Conservation (phyloP, 2,888 invertebrate genomes). For the Mesorhabditis belari region DNA sequence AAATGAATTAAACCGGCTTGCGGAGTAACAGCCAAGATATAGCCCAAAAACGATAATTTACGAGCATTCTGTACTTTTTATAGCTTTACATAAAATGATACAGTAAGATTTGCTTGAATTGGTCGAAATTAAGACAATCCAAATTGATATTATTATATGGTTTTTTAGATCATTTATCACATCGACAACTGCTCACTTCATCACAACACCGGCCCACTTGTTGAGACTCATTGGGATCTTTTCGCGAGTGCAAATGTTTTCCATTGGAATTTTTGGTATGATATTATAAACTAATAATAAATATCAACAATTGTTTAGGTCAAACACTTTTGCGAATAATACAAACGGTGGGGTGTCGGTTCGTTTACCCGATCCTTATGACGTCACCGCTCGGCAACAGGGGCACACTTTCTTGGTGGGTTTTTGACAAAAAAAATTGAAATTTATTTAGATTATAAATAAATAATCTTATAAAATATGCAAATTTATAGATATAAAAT, state of each 20-base stretch:
- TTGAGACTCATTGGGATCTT: constrained; percentile 68
- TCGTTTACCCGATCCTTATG: constrained; percentile 65
- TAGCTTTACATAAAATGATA: not conserved
- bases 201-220: constrained; percentile 75
- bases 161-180: constrained; percentile 68
- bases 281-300: too few species aligned
- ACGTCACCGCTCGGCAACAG: constrained; percentile 35
- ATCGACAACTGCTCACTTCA: constrained; percentile 77
- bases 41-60: not conserved
- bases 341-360: constrained; percentile 78
- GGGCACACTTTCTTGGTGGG: constrained; percentile 36
- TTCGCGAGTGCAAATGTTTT: constrained; percentile 92
- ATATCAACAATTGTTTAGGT: constrained; percentile 20
- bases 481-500: too few species aligned
- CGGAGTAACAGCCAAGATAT: too few species aligned
- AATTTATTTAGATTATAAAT: not conserved
- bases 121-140: not conserved
- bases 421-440: too few species aligned
- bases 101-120: not conserved
- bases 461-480: not conserved
- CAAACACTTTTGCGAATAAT: constrained; percentile 69
- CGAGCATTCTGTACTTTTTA: not conserved
- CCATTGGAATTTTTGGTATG: constrained; percentile 68
- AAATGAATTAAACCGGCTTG: too few species aligned
- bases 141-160: not conserved